These are phyloP conservation scores for Phyllotreta cruciferae DNA, from an alignment of 2,888 invertebrate genomes.

Conservation along the genomic window DNA sequence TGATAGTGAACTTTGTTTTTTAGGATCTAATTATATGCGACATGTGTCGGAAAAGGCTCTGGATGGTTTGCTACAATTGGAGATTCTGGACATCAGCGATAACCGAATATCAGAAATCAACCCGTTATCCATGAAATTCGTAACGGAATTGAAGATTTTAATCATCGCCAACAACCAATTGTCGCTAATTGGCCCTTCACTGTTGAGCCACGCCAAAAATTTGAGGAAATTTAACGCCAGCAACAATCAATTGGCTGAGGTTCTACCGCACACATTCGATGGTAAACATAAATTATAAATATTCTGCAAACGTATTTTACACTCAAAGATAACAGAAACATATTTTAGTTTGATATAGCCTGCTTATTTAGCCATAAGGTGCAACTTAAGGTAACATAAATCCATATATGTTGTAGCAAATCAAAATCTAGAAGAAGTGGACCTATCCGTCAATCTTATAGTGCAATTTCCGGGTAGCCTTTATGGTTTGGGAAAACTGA, in stretches of 20 bases:
- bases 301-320: too few species aligned
- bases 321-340: too few species aligned
- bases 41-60: constrained; percentile 74
- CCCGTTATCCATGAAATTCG: constrained; percentile 69
- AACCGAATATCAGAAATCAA: constrained; percentile 75
- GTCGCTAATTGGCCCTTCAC: constrained; percentile 71
- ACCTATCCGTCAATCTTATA: constrained; percentile 80
- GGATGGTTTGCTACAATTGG: constrained; percentile 72
- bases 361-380: too few species aligned
- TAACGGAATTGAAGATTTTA: constrained; percentile 71
- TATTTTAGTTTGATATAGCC: too few species aligned
- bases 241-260: constrained; percentile 74
- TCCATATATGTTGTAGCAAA: constrained; percentile 49
- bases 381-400: too few species aligned
- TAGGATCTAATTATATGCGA: constrained; percentile 76
- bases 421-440: constrained; percentile 74
- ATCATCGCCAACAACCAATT: constrained; percentile 80
- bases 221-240: constrained; percentile 65
- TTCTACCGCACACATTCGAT: constrained; percentile 70
- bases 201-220: constrained; percentile 58
- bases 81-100: constrained; percentile 76
- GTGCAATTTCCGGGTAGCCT: constrained; percentile 75
- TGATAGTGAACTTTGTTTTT: constrained; percentile 36
- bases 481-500: constrained; percentile 71
- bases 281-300: constrained; percentile 36